Base-by-base conservation (phyloP, 2,797 vertebrate species). In the Acipenser oxyrinchus region DNA sequence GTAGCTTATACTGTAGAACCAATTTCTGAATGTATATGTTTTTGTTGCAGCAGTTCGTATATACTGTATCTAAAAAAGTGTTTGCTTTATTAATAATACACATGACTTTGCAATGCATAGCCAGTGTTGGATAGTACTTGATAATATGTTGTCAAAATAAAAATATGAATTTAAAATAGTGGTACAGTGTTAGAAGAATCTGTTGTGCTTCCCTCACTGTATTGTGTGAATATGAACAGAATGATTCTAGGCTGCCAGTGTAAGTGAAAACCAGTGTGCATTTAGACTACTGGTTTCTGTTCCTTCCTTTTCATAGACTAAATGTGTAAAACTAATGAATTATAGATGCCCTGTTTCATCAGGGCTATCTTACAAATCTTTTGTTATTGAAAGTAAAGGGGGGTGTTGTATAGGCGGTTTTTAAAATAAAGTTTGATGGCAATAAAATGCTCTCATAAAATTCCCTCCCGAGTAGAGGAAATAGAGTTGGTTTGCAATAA, bases 401-500 rank as follows among this genome's bases (percentile, higher is more conserved):
- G 18, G 8, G 18, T 2, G 37, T 87, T 80, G 78, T 87, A 85
- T 88, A 84, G 84, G 83, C 84, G 82, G 79, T 79, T 84, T 87
- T 75, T 82, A 83, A 91, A 90, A 89, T 88, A 89, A 75, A 89
- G 88, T 90, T 91, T 86, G 87, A 89, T 84, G 78, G 78, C 86
- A 86, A 87, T 90, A 92, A 93, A 93, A 87, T 87, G 85, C 88
- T 85, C 77, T 73, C 80, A 74, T 78, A 86, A 90, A 80, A 91
- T 86, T 92, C 92, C 89, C 89, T 84, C 80, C 75, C 86, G 90
- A 92, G 85, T 82, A 76, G 78, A 89, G 88, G 83, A 93, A 92
- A 91, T 89, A 81, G 86, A 88, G 89, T 90, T 86, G 89, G 88
- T 91, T 92, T 89, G 84, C 85, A 82, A 89, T 94, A 94, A 94